These are phyloP conservation scores for Neolamprologus ventralis DNA, from an alignment of 2,113 vertebrate genomes.

Conservation along the genomic window DNA sequence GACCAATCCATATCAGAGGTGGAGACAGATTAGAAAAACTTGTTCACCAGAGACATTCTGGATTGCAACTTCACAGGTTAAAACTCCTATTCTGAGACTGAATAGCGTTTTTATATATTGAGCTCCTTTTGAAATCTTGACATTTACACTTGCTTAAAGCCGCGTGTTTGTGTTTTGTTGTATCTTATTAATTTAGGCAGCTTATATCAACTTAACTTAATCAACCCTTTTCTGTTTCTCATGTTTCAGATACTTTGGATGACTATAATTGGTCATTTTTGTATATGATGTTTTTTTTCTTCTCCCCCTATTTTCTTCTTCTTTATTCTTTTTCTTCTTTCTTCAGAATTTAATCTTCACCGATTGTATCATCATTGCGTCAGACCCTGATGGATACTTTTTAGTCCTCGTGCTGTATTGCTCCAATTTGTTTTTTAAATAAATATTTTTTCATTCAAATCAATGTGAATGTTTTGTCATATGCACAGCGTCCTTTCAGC, in stretches of 20 bases:
- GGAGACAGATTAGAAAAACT: not conserved
- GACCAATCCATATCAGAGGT: not conserved
- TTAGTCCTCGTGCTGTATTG: not conserved
- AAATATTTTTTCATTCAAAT: not conserved
- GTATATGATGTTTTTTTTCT: not conserved
- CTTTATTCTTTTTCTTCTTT: accelerated
- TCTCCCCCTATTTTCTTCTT: not conserved
- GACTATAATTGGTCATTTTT: not conserved
- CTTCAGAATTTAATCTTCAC: not conserved
- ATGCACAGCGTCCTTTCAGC: not conserved
- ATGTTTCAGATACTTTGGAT: not conserved
- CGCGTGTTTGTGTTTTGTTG: not conserved
- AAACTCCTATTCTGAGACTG: not conserved
- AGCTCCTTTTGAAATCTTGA: not conserved
- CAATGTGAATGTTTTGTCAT: not conserved
- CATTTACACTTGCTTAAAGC: not conserved
- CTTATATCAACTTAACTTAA: not conserved
- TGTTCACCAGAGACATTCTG: not conserved
- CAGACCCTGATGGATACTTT: not conserved
- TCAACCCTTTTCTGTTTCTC: not conserved
- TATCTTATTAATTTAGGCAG: not conserved
- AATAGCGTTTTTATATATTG: not conserved
- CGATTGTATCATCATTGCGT: not conserved
- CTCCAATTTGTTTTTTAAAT: not conserved
- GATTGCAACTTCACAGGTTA: not conserved